These are phyloP conservation scores for Liolophura sinensis DNA, from an alignment of 1,140 invertebrate species.

Conservation along the genomic window DNA sequence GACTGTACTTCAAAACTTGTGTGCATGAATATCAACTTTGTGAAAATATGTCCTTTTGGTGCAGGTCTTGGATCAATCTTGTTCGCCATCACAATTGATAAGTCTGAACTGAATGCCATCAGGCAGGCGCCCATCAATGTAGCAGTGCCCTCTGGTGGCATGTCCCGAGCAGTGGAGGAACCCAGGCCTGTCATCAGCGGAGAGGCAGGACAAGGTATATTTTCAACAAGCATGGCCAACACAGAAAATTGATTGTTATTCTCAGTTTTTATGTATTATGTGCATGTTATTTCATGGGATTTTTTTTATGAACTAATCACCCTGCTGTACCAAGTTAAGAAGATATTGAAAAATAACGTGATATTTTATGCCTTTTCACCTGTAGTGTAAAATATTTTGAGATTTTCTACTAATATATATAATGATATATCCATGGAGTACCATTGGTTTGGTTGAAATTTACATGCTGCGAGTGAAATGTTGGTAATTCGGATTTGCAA, in stretches of 20 bases:
- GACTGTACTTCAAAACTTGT: neutral
- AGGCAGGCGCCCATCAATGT: slow-evolving; percentile 38
- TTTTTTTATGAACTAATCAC: too few species aligned
- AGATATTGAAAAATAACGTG: too few species aligned
- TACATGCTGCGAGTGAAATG: neutral
- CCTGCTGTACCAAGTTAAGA: too few species aligned
- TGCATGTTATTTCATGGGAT: slow-evolving; percentile 11
- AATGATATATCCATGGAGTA: slow-evolving; percentile 3
- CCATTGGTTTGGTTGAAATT: neutral
- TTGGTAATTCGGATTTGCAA: too few species aligned
- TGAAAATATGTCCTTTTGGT: slow-evolving; percentile 39
- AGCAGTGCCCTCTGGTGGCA: slow-evolving; percentile 21
- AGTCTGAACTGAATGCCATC: slow-evolving; percentile 72
- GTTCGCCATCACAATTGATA: slow-evolving; percentile 89
- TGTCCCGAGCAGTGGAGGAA: slow-evolving; percentile 30
- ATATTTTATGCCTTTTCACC: too few species aligned
- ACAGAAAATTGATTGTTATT: neutral
- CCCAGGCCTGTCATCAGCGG: slow-evolving; percentile 54
- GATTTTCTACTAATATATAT: neutral
- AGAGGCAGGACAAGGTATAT: slow-evolving; percentile 17
- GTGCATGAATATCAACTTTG: slow-evolving; percentile 10
- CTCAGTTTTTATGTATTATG: neutral
- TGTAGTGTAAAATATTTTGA: neutral
- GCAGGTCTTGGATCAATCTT: slow-evolving; percentile 80
- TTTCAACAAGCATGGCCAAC: too few species aligned